phyloP scores from a whole-genome alignment of 2,113 vertebrate genomes.

The Callipepla squamata region DNA sequence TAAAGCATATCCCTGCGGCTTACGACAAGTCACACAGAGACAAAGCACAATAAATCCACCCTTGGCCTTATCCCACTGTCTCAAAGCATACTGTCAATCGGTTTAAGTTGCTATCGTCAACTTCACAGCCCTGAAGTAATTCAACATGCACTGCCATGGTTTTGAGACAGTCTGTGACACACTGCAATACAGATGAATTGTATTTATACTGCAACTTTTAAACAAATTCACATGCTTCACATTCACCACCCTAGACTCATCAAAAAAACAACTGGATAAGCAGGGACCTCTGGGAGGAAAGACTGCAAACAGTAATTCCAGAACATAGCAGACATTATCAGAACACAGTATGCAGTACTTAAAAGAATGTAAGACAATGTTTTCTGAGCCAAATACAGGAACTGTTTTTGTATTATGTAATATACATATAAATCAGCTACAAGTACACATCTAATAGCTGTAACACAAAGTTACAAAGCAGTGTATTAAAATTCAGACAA shows the following conservation, averaged over 20 bases:
- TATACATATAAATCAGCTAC: not conserved
- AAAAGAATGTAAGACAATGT: not conserved
- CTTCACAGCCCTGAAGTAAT: not conserved
- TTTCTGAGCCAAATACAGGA: not conserved
- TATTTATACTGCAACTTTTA: not conserved
- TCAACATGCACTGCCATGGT: not conserved
- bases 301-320: not conserved
- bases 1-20: accelerated
- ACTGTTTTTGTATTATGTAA: not conserved
- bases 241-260: not conserved
- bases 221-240: not conserved
- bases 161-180: not conserved
- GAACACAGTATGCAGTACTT: not conserved
- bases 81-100: not conserved
- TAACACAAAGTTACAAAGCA: not conserved
- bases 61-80: not conserved
- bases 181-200: not conserved
- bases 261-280: not conserved
- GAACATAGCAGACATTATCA: not conserved
- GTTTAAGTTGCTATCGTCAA: not conserved
- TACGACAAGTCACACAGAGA: not conserved
- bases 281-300: not conserved
- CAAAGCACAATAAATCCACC: not conserved
- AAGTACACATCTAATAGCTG: not conserved
- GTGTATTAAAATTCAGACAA: not conserved